Percentiles rank a stretch among this genome's conserved stretches.
Evolutionary conservation across 2,113 vertebrate species (phyloP).

Genomic region (Regulus satrapa): DNA sequence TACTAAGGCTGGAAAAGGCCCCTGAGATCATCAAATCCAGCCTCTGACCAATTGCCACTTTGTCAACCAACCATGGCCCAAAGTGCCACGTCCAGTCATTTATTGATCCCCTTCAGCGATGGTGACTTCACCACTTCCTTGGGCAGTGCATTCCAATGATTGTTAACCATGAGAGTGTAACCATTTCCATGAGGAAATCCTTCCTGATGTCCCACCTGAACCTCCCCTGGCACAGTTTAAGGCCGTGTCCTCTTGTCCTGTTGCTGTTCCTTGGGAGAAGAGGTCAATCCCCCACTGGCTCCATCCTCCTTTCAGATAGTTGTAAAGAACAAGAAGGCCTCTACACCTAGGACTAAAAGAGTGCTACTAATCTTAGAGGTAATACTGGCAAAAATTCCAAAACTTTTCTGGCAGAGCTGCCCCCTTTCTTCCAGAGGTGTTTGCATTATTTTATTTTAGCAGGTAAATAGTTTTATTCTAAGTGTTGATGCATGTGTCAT

Average conservation of each 20-base stretch:
- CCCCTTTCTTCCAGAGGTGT: not conserved
- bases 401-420: not conserved
- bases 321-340: not conserved
- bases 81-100: not conserved
- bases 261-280: not conserved
- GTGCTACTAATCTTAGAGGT: not conserved
- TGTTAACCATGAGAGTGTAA: too few relatives aligned
- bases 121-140: not conserved
- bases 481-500: not conserved
- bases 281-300: accelerated
- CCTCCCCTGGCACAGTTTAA: not conserved
- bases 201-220: not conserved
- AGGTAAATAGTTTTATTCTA: not conserved
- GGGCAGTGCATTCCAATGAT: not conserved
- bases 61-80: not conserved
- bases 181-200: not conserved
- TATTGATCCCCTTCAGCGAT: not conserved
- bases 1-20: not conserved
- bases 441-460: not conserved
- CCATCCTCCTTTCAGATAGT: not conserved
- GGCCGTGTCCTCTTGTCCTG: not conserved
- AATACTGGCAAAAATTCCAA: not conserved
- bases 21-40: not conserved
- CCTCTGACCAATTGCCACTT: not conserved
- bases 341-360: not conserved